Evolutionary conservation across 2,888 invertebrate genomes (phyloP).

Genomic region (Helobdella robusta): DNA sequence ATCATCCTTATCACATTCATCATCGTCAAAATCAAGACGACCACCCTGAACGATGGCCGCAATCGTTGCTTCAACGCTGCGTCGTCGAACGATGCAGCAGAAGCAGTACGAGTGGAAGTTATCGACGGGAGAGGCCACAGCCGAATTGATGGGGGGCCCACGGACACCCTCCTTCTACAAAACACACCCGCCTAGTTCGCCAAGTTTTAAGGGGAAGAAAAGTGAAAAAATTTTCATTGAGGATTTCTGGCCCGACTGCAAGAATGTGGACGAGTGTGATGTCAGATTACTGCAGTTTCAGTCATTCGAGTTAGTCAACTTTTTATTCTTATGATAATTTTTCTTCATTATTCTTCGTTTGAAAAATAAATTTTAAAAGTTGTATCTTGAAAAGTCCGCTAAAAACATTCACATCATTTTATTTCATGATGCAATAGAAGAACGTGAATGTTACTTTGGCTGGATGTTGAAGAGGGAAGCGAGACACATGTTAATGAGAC

Average conservation of each 20-base stretch:
- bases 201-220: constrained; percentile 7
- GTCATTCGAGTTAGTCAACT: constrained; percentile 27
- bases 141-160: constrained; percentile 20
- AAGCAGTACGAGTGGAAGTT: constrained; percentile 22
- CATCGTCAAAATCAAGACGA: too few species aligned
- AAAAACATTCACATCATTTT: too few species aligned
- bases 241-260: constrained; percentile 26
- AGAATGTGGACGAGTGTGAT: constrained; percentile 10
- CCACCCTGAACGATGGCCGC: too few species aligned
- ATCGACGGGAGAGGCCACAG: background rate
- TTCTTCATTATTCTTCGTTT: too few species aligned
- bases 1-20: too few species aligned
- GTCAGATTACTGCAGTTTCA: constrained; percentile 14
- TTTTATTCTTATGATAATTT: too few species aligned
- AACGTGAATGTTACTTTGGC: too few species aligned
- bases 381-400: too few species aligned
- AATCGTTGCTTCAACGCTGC: constrained; percentile 27
- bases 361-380: too few species aligned
- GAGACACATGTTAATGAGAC: too few species aligned
- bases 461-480: too few species aligned
- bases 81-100: constrained; percentile 28
- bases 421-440: too few species aligned
- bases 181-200: constrained; percentile 16
- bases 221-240: constrained; percentile 17
- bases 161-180: constrained; percentile 25